Percentiles rank a stretch among this genome's conserved stretches.
These are phyloP conservation scores for Bembecia ichneumoniformis DNA, from an alignment of 2,888 invertebrate genomes.

Conservation along the genomic window DNA sequence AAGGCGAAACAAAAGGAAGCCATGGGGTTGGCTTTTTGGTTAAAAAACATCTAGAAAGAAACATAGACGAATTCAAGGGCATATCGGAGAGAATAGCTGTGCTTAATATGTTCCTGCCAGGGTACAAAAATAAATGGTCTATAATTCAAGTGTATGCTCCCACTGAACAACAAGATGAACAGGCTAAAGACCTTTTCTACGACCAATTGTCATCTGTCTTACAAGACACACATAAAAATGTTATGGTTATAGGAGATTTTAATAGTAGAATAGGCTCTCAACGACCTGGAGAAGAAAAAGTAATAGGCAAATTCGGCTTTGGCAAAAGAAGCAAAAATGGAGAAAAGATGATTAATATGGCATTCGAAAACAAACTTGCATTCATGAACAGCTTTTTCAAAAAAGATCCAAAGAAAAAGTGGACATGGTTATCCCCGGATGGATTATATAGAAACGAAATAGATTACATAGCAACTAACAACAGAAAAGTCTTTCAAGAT, in stretches of 20 bases:
- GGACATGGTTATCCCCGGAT: not conserved
- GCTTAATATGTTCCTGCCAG: too few species aligned
- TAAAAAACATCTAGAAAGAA: constrained; percentile 1
- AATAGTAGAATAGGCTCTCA: not conserved
- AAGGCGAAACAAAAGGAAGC: constrained; percentile 7
- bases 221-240: constrained; percentile 6
- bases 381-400: not conserved
- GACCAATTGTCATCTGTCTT: constrained; percentile 1
- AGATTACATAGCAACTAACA: not conserved
- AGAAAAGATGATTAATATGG: not conserved
- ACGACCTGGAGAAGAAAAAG: not conserved
- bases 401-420: not conserved
- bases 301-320: not conserved
- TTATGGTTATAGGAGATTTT: too few species aligned
- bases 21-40: constrained; percentile 5
- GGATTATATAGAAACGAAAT: not conserved
- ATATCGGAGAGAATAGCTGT: too few species aligned
- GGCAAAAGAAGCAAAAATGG: not conserved
- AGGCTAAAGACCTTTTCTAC: constrained; percentile 6
- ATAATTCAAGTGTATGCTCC: too few species aligned
- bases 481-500: not conserved
- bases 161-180: too few species aligned
- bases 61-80: not conserved
- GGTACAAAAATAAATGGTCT: too few species aligned
- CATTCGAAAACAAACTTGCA: not conserved